Percentiles rank a stretch among this genome's conserved stretches.
Evolutionary conservation across 2,113 vertebrate species (phyloP).

Genomic region (Tor tambroides): DNA sequence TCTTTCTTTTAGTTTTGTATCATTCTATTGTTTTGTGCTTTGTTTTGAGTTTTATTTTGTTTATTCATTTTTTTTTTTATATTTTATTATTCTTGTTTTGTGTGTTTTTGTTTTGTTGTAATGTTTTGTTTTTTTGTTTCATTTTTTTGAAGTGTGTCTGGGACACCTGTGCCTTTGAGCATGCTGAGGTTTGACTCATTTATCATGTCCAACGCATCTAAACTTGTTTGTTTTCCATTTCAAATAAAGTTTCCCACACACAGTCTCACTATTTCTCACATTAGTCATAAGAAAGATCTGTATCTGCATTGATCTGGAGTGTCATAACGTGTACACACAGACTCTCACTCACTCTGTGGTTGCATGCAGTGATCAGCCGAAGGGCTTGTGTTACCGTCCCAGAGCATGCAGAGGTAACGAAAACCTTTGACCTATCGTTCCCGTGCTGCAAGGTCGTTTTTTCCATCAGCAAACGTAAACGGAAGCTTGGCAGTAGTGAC

Average conservation of each 20-base stretch:
- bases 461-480: constrained; percentile 47
- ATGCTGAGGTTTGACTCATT: not conserved
- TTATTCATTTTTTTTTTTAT: too few relatives aligned
- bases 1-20: not conserved
- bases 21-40: not conserved
- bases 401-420: constrained; percentile 31
- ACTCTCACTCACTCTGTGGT: constrained; percentile 13
- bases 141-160: not conserved
- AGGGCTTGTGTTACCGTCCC: constrained; percentile 36
- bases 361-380: not conserved
- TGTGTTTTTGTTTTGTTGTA: too few relatives aligned
- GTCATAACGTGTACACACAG: not conserved
- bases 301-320: constrained; percentile 34
- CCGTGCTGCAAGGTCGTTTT: constrained; percentile 54
- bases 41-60: not conserved
- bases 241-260: not conserved
- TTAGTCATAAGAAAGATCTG: constrained; percentile 8
- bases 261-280: constrained; percentile 1
- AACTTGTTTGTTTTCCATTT: constrained; percentile 2
- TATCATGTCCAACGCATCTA: not conserved
- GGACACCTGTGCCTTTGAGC: not conserved
- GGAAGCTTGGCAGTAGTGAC: constrained; percentile 51
- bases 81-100: not conserved
- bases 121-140: not conserved
- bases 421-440: constrained; percentile 43